phyloP scores from a whole-genome alignment of 2,797 vertebrate species.

The Danio choprae region DNA sequence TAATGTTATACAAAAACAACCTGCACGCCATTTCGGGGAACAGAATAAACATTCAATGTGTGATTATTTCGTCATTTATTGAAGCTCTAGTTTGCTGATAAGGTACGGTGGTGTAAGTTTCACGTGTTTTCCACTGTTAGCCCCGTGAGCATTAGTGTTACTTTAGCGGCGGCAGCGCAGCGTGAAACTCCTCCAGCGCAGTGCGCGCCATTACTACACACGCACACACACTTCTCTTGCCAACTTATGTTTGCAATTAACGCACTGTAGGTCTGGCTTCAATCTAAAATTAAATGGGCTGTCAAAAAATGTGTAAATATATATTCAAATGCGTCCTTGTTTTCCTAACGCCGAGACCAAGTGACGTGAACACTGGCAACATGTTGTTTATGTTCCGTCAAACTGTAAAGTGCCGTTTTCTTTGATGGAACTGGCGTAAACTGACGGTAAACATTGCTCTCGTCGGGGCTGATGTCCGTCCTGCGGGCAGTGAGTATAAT shows the following conservation, averaged over 20 bases:
- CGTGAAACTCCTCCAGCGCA: slow-evolving; percentile 33
- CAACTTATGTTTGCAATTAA: slow-evolving; percentile 19
- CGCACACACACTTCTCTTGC: not conserved
- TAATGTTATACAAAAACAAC: not conserved
- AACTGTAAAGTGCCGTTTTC: not conserved
- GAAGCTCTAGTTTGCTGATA: too few species aligned
- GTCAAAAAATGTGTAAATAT: not conserved
- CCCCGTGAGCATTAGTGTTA: not conserved
- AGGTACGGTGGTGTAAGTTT: not conserved
- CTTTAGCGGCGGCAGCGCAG: slow-evolving; percentile 13
- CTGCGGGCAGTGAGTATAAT: not conserved
- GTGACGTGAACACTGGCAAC: slow-evolving; percentile 15
- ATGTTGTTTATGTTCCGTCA: slow-evolving; percentile 2
- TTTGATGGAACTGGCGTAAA: not conserved
- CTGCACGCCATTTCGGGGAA: not conserved
- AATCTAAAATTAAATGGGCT: not conserved
- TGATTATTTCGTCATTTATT: not conserved
- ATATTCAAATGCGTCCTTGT: not conserved
- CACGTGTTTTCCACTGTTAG: slow-evolving; percentile 16
- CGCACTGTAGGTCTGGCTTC: not conserved
- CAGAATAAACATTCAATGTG: not conserved
- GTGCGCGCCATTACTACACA: slow-evolving; percentile 43
- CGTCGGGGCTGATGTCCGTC: not conserved
- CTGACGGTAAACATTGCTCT: not conserved
- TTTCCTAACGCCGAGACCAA: not conserved